Base-by-base conservation (phyloP, 2,888 invertebrate genomes). In the Yponomeuta malinellus region DNA sequence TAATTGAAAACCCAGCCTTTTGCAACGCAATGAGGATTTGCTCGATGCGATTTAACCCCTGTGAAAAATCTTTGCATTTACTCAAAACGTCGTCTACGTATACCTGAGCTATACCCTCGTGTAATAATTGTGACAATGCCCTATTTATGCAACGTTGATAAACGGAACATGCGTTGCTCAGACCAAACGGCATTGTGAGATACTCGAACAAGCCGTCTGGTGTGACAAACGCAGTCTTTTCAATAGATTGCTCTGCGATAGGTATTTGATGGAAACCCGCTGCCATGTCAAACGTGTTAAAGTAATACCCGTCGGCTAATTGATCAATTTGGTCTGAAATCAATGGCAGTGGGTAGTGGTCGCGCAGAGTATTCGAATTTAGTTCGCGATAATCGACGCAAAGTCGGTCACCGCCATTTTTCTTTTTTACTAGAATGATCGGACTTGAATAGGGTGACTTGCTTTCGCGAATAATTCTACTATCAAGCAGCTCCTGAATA, bases 111-210 rank as follows among this genome's bases (percentile, higher is more conserved):
- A 52, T 12, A 12, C 52, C 52, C 0, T 68, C 70, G 0, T 64
- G 70, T 15, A 74, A 29, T 0, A 70, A 68, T 2, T 71, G 59
- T 70, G 74, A 59, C 59, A 79, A 77, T 29, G 81, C 76, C n/a
- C 71, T 72, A 64, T 73, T 78, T 1, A 84, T 78, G 68, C 74
- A 78, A 12, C 82, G 70, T 70, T 80, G 79, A 71, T 83, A 85
- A 6, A 81, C 80, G 0, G 81, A 76, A 12, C 84, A 83, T 3
- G 77, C 76, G 71, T 79, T 82, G 52, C 78, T 80, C 10, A 82
- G 72, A 10, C 83, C 84, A 77, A 85, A 86, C 2, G 83, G 84
- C n/a, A 77, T 23, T 23, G 23, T 23, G 23, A 23, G 23, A 23
- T 23, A 23, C 23, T 23, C 23, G 23, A 23, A 23, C 23, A 23